Evolutionary conservation across 2,888 invertebrate genomes (phyloP), one percentile per base, ranked within the genome.

Genomic region (Tipula helvola): DNA sequence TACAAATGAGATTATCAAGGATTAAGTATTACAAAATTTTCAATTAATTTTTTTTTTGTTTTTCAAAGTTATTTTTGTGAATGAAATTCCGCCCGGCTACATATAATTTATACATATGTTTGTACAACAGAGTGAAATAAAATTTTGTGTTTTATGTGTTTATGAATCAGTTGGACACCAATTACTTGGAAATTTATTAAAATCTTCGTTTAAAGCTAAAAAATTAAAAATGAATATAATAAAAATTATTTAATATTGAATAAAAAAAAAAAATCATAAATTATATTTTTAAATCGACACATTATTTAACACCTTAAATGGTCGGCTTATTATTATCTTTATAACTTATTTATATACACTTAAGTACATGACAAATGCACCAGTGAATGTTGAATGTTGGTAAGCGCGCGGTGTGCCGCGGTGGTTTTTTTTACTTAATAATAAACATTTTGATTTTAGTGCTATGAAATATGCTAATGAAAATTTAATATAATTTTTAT

Each of bases 131-230:
- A 10, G 28, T 28, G 71, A 71, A 28, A 71, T 71, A 71, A 71
- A 71, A 28, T 8, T 71, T 71, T 71, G 71, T 71, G 71, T 71
- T 71, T 71, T 71, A 71, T 71, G 71, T 71, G 71, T 71, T 71
- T 71, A 71, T 71, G 71, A 71, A 71, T 71, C 71, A 71, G 71
- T 71, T 71, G 71, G 71, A 71, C 71, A 71, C 71, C 71, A 71
- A 71, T 71, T 71, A 71, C 71, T 71, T 28, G 71, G 71, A 71
- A 71, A 71, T 71, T 71, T 71, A 71, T 71, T 71, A 28, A 71
- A 71, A 71, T 71, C 71, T 71, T 71, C 28, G 16, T 71, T 71
- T 71, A 71, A 71, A 71, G 28, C 3, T 71, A 10, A 71, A 71
- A 52, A 71, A 71, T 71, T 71, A 71, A 71, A 71, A 71, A 71